Evolutionary conservation across 2,888 invertebrate genomes (phyloP).

Genomic region (Eupithecia dodoneata): DNA sequence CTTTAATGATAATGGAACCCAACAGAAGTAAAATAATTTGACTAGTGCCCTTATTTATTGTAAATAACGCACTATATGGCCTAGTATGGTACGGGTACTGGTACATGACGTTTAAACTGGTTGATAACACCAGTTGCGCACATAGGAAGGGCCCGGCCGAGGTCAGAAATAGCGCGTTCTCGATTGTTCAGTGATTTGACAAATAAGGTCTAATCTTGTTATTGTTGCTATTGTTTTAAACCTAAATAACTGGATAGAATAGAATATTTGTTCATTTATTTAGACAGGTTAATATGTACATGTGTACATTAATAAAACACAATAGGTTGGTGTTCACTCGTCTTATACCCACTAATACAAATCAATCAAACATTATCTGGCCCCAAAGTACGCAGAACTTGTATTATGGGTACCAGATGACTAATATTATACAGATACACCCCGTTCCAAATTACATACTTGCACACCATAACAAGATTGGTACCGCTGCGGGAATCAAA

Average conservation of each 20-base stretch:
- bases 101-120: slow-evolving; percentile 20
- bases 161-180: slow-evolving; percentile 27
- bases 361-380: no score
- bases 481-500: no score
- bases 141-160: slow-evolving; percentile 18
- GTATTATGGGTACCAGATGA: neutral
- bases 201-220: slow-evolving; percentile 2
- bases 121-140: slow-evolving; percentile 25
- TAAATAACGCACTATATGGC: neutral
- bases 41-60: neutral
- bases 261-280: no score
- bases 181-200: slow-evolving; percentile 5
- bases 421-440: neutral
- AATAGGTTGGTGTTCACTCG: no score
- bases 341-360: no score
- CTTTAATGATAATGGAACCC: neutral
- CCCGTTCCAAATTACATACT: neutral
- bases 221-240: neutral
- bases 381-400: no score
- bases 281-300: no score
- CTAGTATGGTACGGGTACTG: neutral
- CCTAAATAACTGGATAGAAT: neutral
- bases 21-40: neutral
- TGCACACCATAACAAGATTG: neutral
- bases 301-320: no score